Evolutionary conservation across 2,113 vertebrate genomes (phyloP).

Genomic region (Odontophorus gujanensis): DNA sequence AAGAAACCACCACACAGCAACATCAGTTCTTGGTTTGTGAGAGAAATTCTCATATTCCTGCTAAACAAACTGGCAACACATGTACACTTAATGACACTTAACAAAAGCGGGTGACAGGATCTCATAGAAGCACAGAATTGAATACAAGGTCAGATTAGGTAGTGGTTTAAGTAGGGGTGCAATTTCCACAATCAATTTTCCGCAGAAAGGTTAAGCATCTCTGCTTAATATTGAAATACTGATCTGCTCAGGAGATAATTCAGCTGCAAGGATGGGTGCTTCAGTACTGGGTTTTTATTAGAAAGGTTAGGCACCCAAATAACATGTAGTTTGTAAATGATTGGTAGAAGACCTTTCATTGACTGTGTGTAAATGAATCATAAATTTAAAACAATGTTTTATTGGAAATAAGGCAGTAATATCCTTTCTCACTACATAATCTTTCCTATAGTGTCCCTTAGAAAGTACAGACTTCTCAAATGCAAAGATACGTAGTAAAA

Average conservation of each 20-base stretch:
- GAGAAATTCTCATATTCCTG: not conserved
- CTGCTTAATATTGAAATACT: not conserved
- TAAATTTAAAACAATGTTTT: not conserved
- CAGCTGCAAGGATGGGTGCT: not conserved
- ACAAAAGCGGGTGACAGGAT: not conserved
- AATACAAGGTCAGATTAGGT: not conserved
- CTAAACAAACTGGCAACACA: not conserved
- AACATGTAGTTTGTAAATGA: not conserved
- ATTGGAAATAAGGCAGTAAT: not conserved
- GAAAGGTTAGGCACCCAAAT: accelerated
- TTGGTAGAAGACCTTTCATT: not conserved
- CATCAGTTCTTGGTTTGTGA: not conserved
- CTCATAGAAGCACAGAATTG: not conserved
- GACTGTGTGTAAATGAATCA: not conserved
- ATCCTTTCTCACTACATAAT: not conserved
- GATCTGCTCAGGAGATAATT: not conserved
- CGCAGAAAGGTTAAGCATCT: not conserved
- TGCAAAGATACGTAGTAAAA: not conserved
- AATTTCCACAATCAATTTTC: not conserved
- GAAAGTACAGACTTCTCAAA: not conserved
- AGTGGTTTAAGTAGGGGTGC: not conserved
- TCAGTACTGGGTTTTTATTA: not conserved
- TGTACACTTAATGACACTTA: accelerated
- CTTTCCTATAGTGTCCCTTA: not conserved
- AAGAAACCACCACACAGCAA: not conserved